phyloP scores from a whole-genome alignment of 2,113 vertebrate genomes.

The Notarius lentiginosus region DNA sequence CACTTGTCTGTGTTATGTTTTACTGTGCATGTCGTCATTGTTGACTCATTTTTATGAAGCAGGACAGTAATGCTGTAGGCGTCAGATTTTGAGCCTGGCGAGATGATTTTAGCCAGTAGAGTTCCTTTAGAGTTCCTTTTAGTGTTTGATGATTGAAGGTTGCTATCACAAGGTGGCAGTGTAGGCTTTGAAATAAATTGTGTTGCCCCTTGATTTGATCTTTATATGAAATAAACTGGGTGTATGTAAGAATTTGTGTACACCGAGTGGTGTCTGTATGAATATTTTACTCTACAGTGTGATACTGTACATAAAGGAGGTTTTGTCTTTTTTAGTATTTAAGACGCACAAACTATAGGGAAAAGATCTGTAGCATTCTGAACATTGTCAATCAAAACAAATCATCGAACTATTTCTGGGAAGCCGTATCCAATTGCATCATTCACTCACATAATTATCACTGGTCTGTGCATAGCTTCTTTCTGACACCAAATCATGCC shows the following conservation, averaged over 20 bases:
- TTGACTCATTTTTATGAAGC: too few relatives aligned
- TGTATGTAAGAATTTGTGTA: neutral
- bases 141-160: neutral
- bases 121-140: neutral
- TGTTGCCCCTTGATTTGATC: neutral
- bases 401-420: neutral
- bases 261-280: neutral
- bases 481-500: neutral
- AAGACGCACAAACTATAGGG: neutral
- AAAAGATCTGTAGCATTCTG: neutral
- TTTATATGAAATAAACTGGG: neutral
- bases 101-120: neutral
- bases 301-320: neutral
- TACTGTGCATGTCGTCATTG: neutral
- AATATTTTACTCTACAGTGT: neutral
- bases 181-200: slow-evolving; percentile 33
- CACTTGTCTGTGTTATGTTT: neutral
- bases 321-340: neutral
- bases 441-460: neutral
- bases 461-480: neutral
- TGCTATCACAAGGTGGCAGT: slow-evolving; percentile 63
- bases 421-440: neutral
- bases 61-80: neutral
- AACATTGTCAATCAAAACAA: neutral
- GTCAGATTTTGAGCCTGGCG: too few relatives aligned